phyloP scores from a whole-genome alignment of 2,888 invertebrate genomes.

The Antheraea yamamai region DNA sequence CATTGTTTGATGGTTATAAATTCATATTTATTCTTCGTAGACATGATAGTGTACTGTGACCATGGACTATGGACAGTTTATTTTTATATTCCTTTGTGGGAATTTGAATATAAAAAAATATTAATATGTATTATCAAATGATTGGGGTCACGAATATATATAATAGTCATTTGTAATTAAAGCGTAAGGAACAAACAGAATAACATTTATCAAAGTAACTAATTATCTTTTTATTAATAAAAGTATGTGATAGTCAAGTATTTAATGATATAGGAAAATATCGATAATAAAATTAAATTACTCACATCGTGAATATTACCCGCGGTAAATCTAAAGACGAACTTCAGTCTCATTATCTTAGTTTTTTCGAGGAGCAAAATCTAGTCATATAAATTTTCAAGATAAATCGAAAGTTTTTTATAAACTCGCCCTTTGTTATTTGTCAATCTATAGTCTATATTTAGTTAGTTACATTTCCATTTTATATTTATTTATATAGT shows the following conservation, averaged over 20 bases:
- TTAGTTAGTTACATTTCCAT: too few relatives aligned
- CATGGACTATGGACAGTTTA: background rate
- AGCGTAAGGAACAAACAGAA: background rate
- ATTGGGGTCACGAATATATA: background rate
- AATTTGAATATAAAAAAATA: background rate
- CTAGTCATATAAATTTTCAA: too few relatives aligned
- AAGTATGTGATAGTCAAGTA: background rate
- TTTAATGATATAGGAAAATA: background rate
- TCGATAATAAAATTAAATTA: background rate
- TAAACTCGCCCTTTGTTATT: too few relatives aligned
- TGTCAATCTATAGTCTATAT: too few relatives aligned
- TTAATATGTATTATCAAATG: constrained; percentile 5
- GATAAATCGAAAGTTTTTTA: too few relatives aligned
- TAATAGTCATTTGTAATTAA: background rate
- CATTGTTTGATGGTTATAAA: constrained; percentile 17
- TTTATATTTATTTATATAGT: too few relatives aligned
- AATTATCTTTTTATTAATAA: background rate
- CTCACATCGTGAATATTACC: background rate
- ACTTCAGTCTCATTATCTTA: background rate
- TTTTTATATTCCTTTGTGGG: background rate
- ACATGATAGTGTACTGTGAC: constrained; percentile 10
- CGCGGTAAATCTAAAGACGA: background rate
- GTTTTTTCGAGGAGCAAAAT: background rate
- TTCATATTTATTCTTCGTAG: constrained; percentile 1
- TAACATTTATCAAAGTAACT: constrained; percentile 8